Evolutionary conservation across 2,888 invertebrate genomes (phyloP), one percentile per base, ranked within the genome.

Genomic region (Arctia plantaginis): DNA sequence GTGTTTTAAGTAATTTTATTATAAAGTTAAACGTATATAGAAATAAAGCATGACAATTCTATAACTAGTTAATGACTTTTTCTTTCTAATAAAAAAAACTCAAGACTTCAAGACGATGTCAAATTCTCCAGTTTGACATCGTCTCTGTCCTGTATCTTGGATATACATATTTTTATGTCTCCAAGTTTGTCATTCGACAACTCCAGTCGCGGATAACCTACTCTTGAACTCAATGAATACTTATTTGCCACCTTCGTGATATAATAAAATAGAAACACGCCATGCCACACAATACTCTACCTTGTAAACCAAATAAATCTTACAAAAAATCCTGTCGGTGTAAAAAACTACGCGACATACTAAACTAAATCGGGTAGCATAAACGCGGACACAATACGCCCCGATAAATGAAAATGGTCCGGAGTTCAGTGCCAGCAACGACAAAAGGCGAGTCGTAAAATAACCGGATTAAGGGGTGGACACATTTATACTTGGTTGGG

Each of bases 391-490:
- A 90, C 90, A 90, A 90, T 91, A 89, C 88, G 86, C 83, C 85
- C 86, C 90, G 91, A 93, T 93, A 94, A 94, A 93, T 93, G 93
- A 89, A 90, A 91, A 90, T 89, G 90, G 89, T 88, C 85, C 87
- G 89, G 90, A 90, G 90, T 93, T 92, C 90, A 89, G 88, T 86
- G 90, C 86, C 83, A 82, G 83, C 86, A 86, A 85, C 90, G 91
- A 92, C 91, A 90, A 90, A 90, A 91, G 91, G 89, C 89, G 80
- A 85, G 88, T 93, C 94, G 92, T 95, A 94, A 95, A 95, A 93
- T 90, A 89, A 89, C 89, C 85, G 93, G 93, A 93, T 94, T 93
- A 93, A 91, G 89, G 91, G 88, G 90, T 88, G 90, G 90, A 89
- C 92, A 89, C 86, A 88, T 87, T 86, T 83, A 76, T 80, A 79